Evolutionary conservation across 1,140 invertebrate species (phyloP).

Genomic region (Callitettix versicolor): DNA sequence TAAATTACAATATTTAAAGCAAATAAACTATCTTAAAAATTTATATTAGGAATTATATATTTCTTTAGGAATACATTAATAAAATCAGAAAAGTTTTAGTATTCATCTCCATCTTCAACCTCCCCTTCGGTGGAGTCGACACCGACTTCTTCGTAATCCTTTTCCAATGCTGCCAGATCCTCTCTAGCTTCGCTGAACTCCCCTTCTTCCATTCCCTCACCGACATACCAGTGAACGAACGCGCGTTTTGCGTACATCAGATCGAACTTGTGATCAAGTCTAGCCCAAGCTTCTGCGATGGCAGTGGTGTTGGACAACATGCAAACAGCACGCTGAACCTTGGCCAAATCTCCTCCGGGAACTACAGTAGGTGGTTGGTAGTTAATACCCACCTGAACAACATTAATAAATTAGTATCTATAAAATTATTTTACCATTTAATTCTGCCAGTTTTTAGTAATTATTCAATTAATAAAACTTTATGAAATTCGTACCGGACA

Average conservation of each 20-base stretch:
- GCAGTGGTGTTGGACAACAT: constrained; percentile 80
- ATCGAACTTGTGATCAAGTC: constrained; percentile 55
- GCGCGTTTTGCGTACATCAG: constrained; percentile 49
- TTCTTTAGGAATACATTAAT: too few species aligned
- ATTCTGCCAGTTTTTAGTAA: too few species aligned
- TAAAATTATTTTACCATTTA: too few species aligned
- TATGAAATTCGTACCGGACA: too few species aligned
- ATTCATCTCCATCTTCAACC: constrained; percentile 46
- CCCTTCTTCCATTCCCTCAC: constrained; percentile 67
- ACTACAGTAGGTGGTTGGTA: constrained; percentile 60
- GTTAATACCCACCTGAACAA: constrained; percentile 53
- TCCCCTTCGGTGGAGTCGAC: constrained; percentile 46
- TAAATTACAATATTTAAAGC: too few species aligned
- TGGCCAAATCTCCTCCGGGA: constrained; percentile 69
- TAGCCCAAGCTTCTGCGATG: constrained; percentile 73
- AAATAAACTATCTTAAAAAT: too few species aligned
- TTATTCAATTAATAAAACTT: too few species aligned
- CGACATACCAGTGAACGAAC: constrained; percentile 32
- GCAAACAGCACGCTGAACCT: constrained; percentile 74
- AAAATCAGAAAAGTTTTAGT: background rate
- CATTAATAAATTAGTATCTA: too few species aligned
- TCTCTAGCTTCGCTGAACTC: constrained; percentile 67
- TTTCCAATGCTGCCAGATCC: constrained; percentile 58
- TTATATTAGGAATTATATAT: too few species aligned
- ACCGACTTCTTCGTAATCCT: constrained; percentile 55